Base-by-base conservation (phyloP, 2,797 vertebrate genomes). In the Oophaga sylvatica region DNA sequence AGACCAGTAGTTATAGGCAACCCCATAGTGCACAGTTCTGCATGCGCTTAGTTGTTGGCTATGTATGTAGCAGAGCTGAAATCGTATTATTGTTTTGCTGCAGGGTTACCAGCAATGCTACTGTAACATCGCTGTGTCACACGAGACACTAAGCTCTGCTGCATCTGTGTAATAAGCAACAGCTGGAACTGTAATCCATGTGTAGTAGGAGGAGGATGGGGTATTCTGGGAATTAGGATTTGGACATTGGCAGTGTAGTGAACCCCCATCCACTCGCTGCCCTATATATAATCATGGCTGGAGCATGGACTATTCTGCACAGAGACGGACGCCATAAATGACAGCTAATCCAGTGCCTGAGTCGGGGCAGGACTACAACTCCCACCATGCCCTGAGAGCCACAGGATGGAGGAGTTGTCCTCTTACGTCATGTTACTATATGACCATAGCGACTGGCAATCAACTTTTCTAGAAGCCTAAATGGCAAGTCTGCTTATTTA, bases 141-240 rank as follows among this genome's bases (percentile, higher is more conserved):
- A 17, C 56, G 75, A 77, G 22, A 56, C 2, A 77, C 75, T 77
- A 53, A 77, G 75, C 75, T 77, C 75, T 77, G 75, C 48, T 77
- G 48, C 75, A 77, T 77, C 75, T 77, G 75, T 77, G 56, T 20
- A 53, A 76, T 53, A 76, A 22, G 41, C 48, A 77, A 26, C 75
- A 77, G 75, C 75, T 77, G 75, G 75, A 26, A 8, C 45, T 7
- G 15, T 77, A 77, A 77, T 77, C 75, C 75, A 5, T 26, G 75
- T 56, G 26, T 26, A 77, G 48, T 56, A 56, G 75, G 48, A 53
- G 75, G 48, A 56, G 48, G 75, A 56, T 12, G 53, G 3, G 1
- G 45, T 10, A 53, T 77, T 77, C 75, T 16, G 75, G 75, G 75
- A 77, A 56, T 77, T 77, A 77, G 75, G 48, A 77, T 77, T 48